phyloP scores from a whole-genome alignment of 2,888 invertebrate species.

The Anorthoa munda region DNA sequence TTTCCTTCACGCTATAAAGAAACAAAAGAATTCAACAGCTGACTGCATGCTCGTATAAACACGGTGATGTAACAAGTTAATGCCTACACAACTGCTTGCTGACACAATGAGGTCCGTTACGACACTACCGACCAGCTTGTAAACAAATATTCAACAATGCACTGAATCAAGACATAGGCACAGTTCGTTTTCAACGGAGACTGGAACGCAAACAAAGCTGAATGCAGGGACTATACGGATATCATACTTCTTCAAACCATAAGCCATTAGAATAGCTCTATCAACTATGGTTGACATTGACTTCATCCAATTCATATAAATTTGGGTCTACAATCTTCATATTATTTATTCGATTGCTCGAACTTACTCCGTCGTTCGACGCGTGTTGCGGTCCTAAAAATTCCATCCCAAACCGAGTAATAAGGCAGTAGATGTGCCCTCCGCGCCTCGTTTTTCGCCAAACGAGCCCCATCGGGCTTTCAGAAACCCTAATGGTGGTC shows the following conservation, averaged over 20 bases:
- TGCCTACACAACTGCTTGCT: constrained; percentile 54
- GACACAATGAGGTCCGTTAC: constrained; percentile 66
- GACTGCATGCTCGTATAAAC: constrained; percentile 57
- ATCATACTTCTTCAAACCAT: background rate
- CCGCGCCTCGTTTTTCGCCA: constrained; percentile 78
- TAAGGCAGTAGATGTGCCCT: constrained; percentile 72
- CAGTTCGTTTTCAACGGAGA: constrained; percentile 20
- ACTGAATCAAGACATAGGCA: constrained; percentile 42
- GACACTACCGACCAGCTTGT: constrained; percentile 53
- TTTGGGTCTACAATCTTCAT: constrained; percentile 22
- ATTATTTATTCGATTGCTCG: constrained; percentile 34
- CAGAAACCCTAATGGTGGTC: constrained; percentile 71
- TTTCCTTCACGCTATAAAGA: constrained; percentile 36
- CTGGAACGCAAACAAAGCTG: constrained; percentile 20
- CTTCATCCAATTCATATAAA: constrained; percentile 10
- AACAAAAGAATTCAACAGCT: constrained; percentile 62
- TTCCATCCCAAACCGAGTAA: constrained; percentile 69
- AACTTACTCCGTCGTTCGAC: constrained; percentile 25
- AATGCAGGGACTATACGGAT: background rate
- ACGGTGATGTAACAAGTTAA: constrained; percentile 56
- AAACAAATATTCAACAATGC: constrained; percentile 64
- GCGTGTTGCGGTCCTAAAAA: constrained; percentile 63
- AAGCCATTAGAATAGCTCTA: background rate
- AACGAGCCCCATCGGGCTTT: constrained; percentile 80
- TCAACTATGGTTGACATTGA: constrained; percentile 1